A percentile compares a stretch with the other conserved stretches of the same genome.
Evolutionary conservation across 1,140 invertebrate species (phyloP).

Genomic region (Pomacea maculata): DNA sequence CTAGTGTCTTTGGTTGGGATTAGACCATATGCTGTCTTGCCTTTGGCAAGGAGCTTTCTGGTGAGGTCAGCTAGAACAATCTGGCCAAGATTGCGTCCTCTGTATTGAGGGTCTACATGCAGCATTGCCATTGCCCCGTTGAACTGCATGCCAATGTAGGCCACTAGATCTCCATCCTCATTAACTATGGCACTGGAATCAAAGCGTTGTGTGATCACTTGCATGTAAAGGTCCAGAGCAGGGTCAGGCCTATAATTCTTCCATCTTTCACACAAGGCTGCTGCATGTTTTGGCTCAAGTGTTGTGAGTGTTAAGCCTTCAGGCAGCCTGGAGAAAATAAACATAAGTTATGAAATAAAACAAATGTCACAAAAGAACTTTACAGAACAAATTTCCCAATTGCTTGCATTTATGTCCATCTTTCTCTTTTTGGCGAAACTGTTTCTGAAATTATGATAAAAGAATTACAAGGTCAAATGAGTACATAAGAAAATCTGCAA

Average conservation of each 20-base stretch:
- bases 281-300: slow-evolving; percentile 32
- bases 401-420: too few species aligned
- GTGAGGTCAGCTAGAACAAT: slow-evolving; percentile 43
- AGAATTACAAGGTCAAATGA: too few species aligned
- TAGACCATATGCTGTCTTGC: slow-evolving; percentile 44
- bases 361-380: background rate
- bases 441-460: too few species aligned
- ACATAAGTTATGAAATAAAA: slow-evolving; percentile 1
- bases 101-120: slow-evolving; percentile 43
- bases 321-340: slow-evolving; percentile 32
- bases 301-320: slow-evolving; percentile 37
- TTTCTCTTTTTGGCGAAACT: too few species aligned
- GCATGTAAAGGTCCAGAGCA: slow-evolving; percentile 43
- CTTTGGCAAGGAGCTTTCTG: slow-evolving; percentile 33
- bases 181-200: slow-evolving; percentile 46
- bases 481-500: too few species aligned
- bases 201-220: slow-evolving; percentile 39
- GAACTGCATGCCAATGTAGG: slow-evolving; percentile 51
- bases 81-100: slow-evolving; percentile 37
- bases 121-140: slow-evolving; percentile 52
- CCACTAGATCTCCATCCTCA: slow-evolving; percentile 36
- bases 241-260: slow-evolving; percentile 34
- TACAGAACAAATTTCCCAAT: too few species aligned
- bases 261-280: slow-evolving; percentile 37
- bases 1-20: slow-evolving; percentile 43